Conservation (phyloP, 2,797 vertebrate genomes). For the Pangasius sanitwongsei region DNA sequence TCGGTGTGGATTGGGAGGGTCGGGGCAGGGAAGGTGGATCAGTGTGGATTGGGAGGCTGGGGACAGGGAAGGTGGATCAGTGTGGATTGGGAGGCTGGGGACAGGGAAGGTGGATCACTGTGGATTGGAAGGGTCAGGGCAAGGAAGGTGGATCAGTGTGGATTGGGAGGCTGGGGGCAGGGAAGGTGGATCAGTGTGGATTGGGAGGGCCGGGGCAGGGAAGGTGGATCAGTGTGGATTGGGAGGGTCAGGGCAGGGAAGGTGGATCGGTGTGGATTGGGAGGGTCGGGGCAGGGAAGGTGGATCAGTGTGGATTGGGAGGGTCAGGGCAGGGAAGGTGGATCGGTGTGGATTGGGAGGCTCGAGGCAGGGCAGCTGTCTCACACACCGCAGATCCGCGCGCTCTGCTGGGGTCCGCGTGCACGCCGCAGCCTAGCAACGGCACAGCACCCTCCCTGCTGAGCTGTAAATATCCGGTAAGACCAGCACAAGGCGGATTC, state of each 20-base stretch:
- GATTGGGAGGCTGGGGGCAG: too few species aligned
- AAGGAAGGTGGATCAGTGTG: too few species aligned
- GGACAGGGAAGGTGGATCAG: not conserved
- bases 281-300: too few species aligned
- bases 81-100: too few species aligned
- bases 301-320: not conserved
- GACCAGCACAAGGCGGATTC: not conserved
- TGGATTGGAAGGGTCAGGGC: too few species aligned
- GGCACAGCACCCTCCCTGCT: not conserved
- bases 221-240: too few species aligned
- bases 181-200: too few species aligned
- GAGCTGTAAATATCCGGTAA: conserved; percentile 7
- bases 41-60: not conserved
- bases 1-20: not conserved
- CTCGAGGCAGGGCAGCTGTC: not conserved
- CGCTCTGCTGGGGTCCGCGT: not conserved
- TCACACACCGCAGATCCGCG: not conserved
- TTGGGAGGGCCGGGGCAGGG: too few species aligned
- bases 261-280: too few species aligned
- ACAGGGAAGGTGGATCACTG: too few species aligned
- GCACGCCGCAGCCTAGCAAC: conserved; percentile 24
- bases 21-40: not conserved
- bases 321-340: not conserved
- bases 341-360: not conserved
- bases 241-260: too few species aligned